Percentiles rank a stretch among this genome's conserved stretches.
phyloP scores from a whole-genome alignment of 2,797 vertebrate species.

The Kryptopterus vitreolus region DNA sequence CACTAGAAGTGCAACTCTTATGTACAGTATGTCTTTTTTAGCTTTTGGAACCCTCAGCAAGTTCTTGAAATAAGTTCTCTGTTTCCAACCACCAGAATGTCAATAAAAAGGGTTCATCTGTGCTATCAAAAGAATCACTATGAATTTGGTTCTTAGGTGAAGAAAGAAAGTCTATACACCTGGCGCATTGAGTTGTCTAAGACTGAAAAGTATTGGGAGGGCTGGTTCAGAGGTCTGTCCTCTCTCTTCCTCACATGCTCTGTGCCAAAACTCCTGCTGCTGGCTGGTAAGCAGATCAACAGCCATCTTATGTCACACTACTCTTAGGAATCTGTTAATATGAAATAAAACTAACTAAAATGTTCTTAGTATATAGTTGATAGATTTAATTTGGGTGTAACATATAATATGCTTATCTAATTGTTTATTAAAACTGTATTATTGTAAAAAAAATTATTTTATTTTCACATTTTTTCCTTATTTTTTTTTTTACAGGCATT shows the following conservation, averaged over 20 bases:
- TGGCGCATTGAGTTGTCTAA: slow-evolving; percentile 96
- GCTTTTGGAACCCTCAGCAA: not conserved
- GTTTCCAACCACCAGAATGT: not conserved
- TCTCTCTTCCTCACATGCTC: slow-evolving; percentile 91
- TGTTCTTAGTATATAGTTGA: not conserved
- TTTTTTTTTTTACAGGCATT: slow-evolving; percentile 77
- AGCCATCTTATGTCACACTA: not conserved
- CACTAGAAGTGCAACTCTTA: not conserved
- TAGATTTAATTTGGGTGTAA: not conserved
- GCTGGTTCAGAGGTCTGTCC: slow-evolving; percentile 96
- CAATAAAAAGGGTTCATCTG: not conserved
- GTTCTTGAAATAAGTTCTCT: not conserved
- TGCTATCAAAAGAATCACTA: not conserved
- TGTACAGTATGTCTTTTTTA: not conserved
- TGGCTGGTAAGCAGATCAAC: slow-evolving; percentile 81
- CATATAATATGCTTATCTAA: not conserved
- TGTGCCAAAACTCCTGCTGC: slow-evolving; percentile 90
- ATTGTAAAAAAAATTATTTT: not conserved
- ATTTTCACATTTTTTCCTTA: no score
- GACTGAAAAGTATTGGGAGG: slow-evolving; percentile 98
- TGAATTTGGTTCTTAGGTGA: slow-evolving; percentile 71
- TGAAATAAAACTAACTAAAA: not conserved
- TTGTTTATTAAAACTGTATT: not conserved
- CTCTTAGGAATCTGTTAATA: not conserved
- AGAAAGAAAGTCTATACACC: slow-evolving; percentile 89